These are phyloP conservation scores for Siniperca obscura DNA, from an alignment of 2,797 vertebrate genomes.

Conservation along the genomic window DNA sequence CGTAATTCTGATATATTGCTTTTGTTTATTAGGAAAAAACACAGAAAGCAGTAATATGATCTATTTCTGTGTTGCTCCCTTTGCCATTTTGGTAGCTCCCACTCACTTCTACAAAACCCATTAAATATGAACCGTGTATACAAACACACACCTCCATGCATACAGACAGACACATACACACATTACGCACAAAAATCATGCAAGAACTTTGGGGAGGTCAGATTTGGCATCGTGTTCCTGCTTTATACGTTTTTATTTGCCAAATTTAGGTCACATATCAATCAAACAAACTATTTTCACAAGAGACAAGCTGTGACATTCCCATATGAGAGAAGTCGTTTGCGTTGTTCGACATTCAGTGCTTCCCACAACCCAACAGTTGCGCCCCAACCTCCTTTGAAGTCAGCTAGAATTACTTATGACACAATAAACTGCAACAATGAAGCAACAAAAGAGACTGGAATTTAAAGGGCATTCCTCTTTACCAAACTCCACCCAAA, in stretches of 20 bases:
- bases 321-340: slow-evolving; percentile 75
- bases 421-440: slow-evolving; percentile 84
- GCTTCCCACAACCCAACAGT: slow-evolving; percentile 76
- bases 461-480: slow-evolving; percentile 71
- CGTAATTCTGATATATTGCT: slow-evolving; percentile 88
- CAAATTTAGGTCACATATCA: slow-evolving; percentile 82
- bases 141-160: slow-evolving; percentile 53
- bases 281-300: slow-evolving; percentile 69
- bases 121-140: slow-evolving; percentile 71
- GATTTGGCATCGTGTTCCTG: slow-evolving; percentile 80
- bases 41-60: slow-evolving; percentile 83
- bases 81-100: slow-evolving; percentile 80
- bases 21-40: slow-evolving; percentile 84
- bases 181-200: slow-evolving; percentile 26
- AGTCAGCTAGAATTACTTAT: slow-evolving; percentile 85
- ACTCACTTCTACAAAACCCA: slow-evolving; percentile 80
- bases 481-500: slow-evolving; percentile 65
- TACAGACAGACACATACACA: slow-evolving; percentile 34
- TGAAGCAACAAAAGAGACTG: slow-evolving; percentile 74
- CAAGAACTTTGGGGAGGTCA: slow-evolving; percentile 78
- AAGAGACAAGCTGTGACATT: slow-evolving; percentile 54
- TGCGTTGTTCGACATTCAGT: slow-evolving; percentile 70
- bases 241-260: slow-evolving; percentile 77
- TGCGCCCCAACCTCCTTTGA: slow-evolving; percentile 73
- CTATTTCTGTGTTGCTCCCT: slow-evolving; percentile 80